Conservation (phyloP, 2,888 invertebrate genomes). For the Nemurella pictetii region DNA sequence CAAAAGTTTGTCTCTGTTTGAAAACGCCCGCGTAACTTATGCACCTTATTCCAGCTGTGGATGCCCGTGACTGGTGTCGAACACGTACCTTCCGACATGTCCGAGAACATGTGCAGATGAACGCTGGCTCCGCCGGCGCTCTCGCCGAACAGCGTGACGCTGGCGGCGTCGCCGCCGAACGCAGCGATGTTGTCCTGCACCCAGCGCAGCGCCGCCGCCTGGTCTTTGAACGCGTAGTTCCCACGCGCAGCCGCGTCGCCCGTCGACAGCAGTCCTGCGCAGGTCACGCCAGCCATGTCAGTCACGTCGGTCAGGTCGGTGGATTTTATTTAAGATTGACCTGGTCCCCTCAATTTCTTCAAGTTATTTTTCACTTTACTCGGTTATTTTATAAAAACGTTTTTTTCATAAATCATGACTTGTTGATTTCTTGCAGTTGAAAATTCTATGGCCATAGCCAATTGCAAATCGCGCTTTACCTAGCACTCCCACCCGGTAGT, state of each 20-base stretch:
- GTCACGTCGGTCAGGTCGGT: not conserved
- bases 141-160: conserved; percentile 23
- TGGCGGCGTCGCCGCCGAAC: conserved; percentile 16
- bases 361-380: too few relatives aligned
- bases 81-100: not conserved
- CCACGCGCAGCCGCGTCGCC: conserved; percentile 65
- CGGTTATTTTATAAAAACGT: too few relatives aligned
- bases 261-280: conserved; percentile 62
- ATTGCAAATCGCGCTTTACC: too few relatives aligned
- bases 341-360: not conserved
- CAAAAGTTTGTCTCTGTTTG: too few relatives aligned
- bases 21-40: too few relatives aligned
- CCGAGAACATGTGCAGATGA: not conserved
- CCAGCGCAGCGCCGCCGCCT: conserved; percentile 40
- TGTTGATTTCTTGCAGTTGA: not conserved
- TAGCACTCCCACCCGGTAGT: conserved; percentile 44
- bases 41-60: too few relatives aligned
- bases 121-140: conserved; percentile 18
- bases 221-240: conserved; percentile 66
- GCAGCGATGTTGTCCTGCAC: conserved; percentile 35
- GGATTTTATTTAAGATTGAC: not conserved
- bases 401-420: too few relatives aligned
- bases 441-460: too few relatives aligned
- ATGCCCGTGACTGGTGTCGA: too few relatives aligned
- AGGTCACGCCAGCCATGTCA: not conserved